Evolutionary conservation across 2,888 invertebrate species (phyloP), one percentile per base, ranked within the genome.

Genomic region (Trichogramma dendrolimi): DNA sequence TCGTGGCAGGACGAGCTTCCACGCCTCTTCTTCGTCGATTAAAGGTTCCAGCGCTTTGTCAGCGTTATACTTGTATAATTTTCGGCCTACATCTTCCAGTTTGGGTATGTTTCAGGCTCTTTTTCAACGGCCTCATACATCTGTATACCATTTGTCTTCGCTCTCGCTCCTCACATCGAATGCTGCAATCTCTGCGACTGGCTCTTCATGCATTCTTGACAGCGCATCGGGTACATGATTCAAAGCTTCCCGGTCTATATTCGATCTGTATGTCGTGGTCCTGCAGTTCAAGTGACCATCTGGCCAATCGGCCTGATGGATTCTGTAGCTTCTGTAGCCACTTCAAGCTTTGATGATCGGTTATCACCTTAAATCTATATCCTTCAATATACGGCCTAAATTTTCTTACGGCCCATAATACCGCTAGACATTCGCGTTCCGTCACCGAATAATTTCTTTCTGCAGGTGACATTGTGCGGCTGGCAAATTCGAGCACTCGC

Each of bases 341-440:
- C 6, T 55, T 48, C 1, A 73, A 49, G 8, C 66, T 66, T 10
- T 55, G 43, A n/a, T 72, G 72, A 39, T 72, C 71, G 0, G 70
- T 73, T 0, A 71, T 65, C 0, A 72, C 71, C 2, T 53, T 69
- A 47, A 72, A 74, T 4, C 58, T 55, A 5, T 62, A 57, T 0
- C 71, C 72, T 48, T 71, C 69, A 0, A 71, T 6, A 53, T 72
- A 73, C 1, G 61, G 53, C 0, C 71, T 42, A n/a, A 68, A 72
- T 49, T 68, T 69, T 6, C 65, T 55, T 0, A 72, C 61, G 0
- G 65, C 59, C 66, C 67, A 71, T 0, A 71, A 8, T 1, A 71
- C 63, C 0, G 70, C 70, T 4, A 71, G 50, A 50, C 69, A 73
- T 40, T 73, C 72, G 40, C 52, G 59, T 59, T 70, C 69, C 2